Base-by-base conservation (phyloP, 2,888 invertebrate species). In the Chaitophorus viminalis region DNA sequence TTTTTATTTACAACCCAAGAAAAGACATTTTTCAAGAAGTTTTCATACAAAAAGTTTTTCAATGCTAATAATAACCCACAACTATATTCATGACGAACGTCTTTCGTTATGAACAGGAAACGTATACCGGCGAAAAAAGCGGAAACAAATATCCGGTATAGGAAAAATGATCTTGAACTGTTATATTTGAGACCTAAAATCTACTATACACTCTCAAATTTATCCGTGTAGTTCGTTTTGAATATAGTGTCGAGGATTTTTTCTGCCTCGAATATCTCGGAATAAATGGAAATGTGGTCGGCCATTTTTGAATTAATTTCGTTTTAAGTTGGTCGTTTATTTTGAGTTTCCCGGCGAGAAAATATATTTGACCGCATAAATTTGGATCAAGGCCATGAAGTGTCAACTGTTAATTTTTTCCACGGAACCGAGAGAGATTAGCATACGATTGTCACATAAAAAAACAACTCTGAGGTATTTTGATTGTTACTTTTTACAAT, bases 341-440 rank as follows among this genome's bases (percentile, higher is more conserved):
- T 86, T 74, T 52, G 77, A 72, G 36, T 87, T 79, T 79, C 29
- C 21, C 29, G 72, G 52, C 8, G 70, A 31, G 39, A 76, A 76
- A 84, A 72, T 39, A 46, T 74, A 74, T 81, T 79, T 87, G 74
- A 87, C 75, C 74, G 87, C 87, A 87, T 87, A 87, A 81, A 87
- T 87, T 87, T 87, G 87, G 87, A 87, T 86, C 86, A 79, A 29
- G 86, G 72, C 81, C 74, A 31, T 60, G 29, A 81, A 87, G 65
- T 81, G 87, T 81, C 79, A 81, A 87, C 72, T 60, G 79, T 79
- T 87, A 81, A 81, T 87, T 81, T 87, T 86, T 87, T 87, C 74
- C 81, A 87, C 81, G 72, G 39, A n/a, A n/a, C 65, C 39, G 21
- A 72, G n/a, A 74, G 46, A 81, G 79, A 87, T 87, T 87, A 87